Percentiles rank a stretch among this genome's conserved stretches.
These are phyloP conservation scores for Grallaria varia DNA, from an alignment of 2,113 vertebrate genomes.

Conservation along the genomic window DNA sequence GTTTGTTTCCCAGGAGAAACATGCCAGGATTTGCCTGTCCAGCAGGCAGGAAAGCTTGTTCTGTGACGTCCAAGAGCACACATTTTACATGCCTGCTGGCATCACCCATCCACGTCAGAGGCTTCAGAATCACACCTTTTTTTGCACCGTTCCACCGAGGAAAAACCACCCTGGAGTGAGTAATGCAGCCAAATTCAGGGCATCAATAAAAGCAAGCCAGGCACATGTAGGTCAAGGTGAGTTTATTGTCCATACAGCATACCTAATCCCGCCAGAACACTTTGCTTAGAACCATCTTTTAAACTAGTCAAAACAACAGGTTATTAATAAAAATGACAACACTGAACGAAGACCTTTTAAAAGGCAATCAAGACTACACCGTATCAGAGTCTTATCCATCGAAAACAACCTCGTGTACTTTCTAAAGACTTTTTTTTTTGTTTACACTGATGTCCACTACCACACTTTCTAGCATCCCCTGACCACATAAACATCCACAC, in stretches of 20 bases:
- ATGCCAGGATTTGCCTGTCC: neutral
- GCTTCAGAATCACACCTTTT: neutral
- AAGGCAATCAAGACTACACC: constrained; percentile 66
- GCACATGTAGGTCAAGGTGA: constrained; percentile 78
- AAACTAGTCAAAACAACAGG: constrained; percentile 77
- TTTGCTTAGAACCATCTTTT: constrained; percentile 77
- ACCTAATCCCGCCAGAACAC: constrained; percentile 78
- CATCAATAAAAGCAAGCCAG: constrained; percentile 16
- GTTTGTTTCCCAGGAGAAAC: neutral
- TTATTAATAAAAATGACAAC: constrained; percentile 78
- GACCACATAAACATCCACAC: constrained; percentile 77
- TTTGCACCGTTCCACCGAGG: neutral
- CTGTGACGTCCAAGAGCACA: neutral
- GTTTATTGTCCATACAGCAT: constrained; percentile 87
- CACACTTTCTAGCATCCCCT: constrained; percentile 73
- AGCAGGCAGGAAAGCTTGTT: neutral
- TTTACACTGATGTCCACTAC: constrained; percentile 67
- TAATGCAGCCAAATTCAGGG: neutral
- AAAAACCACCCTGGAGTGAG: neutral
- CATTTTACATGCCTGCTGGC: neutral
- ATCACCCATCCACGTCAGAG: neutral
- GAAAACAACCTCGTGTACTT: constrained; percentile 59
- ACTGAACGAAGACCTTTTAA: constrained; percentile 76
- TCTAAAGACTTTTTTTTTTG: constrained; percentile 69
- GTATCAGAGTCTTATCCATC: constrained; percentile 60